Percentiles rank a stretch among this genome's conserved stretches.
phyloP scores from a whole-genome alignment of 2,113 vertebrate species.

The Thymallus thymallus region DNA sequence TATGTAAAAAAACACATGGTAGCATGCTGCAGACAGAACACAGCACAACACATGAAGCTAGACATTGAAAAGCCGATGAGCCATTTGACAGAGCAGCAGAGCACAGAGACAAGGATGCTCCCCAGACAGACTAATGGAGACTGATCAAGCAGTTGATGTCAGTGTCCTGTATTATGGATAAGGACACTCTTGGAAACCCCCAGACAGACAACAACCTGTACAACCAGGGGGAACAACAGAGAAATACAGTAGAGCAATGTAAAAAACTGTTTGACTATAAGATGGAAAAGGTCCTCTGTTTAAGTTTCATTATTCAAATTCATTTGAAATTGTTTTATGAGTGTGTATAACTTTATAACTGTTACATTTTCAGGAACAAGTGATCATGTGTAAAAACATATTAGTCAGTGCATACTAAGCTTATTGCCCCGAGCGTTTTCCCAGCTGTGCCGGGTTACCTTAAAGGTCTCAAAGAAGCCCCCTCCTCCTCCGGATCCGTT shows the following conservation, averaged over 20 bases:
- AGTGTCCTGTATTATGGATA: neutral
- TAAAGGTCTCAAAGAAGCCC: slow-evolving; percentile 95
- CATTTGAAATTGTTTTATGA: no score
- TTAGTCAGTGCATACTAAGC: no score
- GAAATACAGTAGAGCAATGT: neutral
- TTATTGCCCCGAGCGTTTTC: neutral
- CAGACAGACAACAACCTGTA: neutral
- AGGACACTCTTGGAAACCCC: slow-evolving; percentile 9
- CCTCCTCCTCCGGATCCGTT: slow-evolving; percentile 82
- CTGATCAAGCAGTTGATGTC: slow-evolving; percentile 13
- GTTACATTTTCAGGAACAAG: no score
- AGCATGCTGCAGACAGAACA: slow-evolving; percentile 10
- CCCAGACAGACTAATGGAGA: slow-evolving; percentile 32
- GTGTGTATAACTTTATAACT: no score
- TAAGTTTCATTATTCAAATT: no score
- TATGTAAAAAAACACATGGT: slow-evolving; percentile 12
- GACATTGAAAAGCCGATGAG: slow-evolving; percentile 21
- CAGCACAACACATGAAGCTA: neutral
- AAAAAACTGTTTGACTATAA: neutral
- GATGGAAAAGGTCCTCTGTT: no score
- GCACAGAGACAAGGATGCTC: slow-evolving; percentile 8
- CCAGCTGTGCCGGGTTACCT: slow-evolving; percentile 75
- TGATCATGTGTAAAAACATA: no score
- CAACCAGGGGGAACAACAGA: slow-evolving; percentile 14
- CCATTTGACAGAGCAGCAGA: slow-evolving; percentile 29